phyloP scores from a whole-genome alignment of 2,888 invertebrate species.

The Amblyteles armatorius region DNA sequence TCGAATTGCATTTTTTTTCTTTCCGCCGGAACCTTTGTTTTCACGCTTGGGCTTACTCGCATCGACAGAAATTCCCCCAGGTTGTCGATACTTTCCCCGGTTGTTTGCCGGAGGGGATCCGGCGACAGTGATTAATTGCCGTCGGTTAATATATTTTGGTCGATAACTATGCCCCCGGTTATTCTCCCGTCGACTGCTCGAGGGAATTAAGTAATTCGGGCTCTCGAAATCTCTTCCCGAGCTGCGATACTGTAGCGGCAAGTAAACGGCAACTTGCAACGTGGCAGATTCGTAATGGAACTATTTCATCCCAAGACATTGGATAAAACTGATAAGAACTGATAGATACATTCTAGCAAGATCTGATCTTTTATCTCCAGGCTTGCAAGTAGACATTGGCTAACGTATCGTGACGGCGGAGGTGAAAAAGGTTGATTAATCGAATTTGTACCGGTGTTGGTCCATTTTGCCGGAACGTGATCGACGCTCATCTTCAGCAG shows the following conservation, averaged over 20 bases:
- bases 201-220: slow-evolving; percentile 1
- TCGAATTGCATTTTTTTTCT: not conserved
- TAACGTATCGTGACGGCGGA: not conserved
- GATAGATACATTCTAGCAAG: not conserved
- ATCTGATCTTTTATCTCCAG: not conserved
- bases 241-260: not conserved
- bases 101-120: slow-evolving; percentile 18
- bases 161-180: slow-evolving; percentile 6
- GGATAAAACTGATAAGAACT: not conserved
- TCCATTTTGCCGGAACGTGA: slow-evolving; percentile 18
- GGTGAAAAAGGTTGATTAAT: slow-evolving; percentile 23
- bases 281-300: not conserved
- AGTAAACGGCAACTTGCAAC: not conserved
- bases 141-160: slow-evolving; percentile 17
- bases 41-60: not conserved
- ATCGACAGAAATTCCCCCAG: not conserved
- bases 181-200: not conserved
- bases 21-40: not conserved
- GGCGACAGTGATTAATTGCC: slow-evolving; percentile 39
- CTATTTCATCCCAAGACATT: not conserved
- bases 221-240: not conserved
- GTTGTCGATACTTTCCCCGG: slow-evolving; percentile 12
- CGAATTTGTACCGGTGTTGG: not conserved
- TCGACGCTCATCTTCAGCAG: slow-evolving; percentile 38
- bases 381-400: not conserved